These are phyloP conservation scores for Valencia hispanica DNA, from an alignment of 2,797 vertebrate species.

Conservation along the genomic window DNA sequence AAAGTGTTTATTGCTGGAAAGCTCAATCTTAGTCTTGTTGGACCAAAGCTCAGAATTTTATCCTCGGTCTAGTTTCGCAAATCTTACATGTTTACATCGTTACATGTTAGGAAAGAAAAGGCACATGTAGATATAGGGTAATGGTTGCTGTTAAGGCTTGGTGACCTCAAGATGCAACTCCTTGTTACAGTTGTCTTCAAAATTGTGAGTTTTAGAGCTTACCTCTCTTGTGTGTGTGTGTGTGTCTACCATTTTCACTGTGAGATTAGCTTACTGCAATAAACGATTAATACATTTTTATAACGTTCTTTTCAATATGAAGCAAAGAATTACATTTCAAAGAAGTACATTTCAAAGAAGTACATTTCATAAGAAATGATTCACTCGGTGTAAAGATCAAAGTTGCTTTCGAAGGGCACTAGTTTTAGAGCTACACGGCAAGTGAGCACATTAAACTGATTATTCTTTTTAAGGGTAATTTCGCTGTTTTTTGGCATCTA, in stretches of 20 bases:
- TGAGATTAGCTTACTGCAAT: background rate
- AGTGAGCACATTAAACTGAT: background rate
- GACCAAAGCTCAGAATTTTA: no score
- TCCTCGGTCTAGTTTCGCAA: no score
- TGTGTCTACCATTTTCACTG: background rate
- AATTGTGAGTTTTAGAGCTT: no score
- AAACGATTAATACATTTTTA: background rate
- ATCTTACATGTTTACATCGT: no score
- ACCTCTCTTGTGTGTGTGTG: no score
- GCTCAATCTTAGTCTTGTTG: background rate
- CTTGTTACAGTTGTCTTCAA: no score
- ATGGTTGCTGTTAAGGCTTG: no score
- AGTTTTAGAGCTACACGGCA: background rate
- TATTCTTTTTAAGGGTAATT: background rate
- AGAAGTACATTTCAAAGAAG: background rate
- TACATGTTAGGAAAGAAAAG: no score
- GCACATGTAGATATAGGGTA: no score
- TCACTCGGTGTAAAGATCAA: background rate
- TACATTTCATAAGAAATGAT: background rate
- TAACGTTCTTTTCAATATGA: background rate
- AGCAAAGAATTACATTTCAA: background rate
- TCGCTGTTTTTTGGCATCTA: background rate
- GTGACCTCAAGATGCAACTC: no score
- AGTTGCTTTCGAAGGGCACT: background rate
- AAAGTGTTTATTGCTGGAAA: background rate